Base-by-base conservation (phyloP, 2,888 invertebrate species). In the Lasioglossum pauxillum region DNA sequence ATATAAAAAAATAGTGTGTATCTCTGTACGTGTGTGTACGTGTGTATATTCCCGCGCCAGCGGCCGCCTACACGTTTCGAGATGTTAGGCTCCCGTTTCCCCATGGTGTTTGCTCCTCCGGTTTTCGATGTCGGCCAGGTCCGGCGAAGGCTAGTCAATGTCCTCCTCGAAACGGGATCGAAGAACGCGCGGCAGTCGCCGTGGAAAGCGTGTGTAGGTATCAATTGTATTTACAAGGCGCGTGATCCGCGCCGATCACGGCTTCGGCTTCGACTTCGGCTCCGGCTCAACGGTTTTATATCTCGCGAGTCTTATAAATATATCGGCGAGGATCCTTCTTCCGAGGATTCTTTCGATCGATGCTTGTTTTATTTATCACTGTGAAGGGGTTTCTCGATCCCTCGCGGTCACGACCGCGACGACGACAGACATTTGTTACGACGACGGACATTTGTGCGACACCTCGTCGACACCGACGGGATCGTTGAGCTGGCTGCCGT, bases 151-250 rank as follows among this genome's bases (percentile, higher is more conserved):
- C 31, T 38, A 71, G 41, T 64, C 64, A 57, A 78, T 60, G 19
- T 79, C 79, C 85, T 83, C 79, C 87, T 83, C 83, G 72, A 19
- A 73, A 71, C 44, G 69, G 35, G 64, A 49, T 79, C 86, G 78
- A 73, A 80, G 41, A 44, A 67, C 67, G 80, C 87, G 82, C 67
- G 76, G 88, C 87, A 84, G 76, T 85, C 85, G 87, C 87, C 78
- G 84, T 85, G 82, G 75, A 74, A 84, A 86, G 19, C 8, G 19
- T 46, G 46, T 73, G 84, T 77, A 53, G 78, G 83, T 88, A 71
- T 82, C 80, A 64, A 92, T 91, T 93, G 93, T 95, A 95, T 95
- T 94, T 95, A 95, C 95, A 95, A 92, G 89, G 92, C 91, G 93
- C 93, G 82, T 80, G 84, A 46, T 44, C 12, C 85, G 92, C 94